Evolutionary conservation across 2,888 invertebrate genomes (phyloP).

Genomic region (Ormyrus labotus): DNA sequence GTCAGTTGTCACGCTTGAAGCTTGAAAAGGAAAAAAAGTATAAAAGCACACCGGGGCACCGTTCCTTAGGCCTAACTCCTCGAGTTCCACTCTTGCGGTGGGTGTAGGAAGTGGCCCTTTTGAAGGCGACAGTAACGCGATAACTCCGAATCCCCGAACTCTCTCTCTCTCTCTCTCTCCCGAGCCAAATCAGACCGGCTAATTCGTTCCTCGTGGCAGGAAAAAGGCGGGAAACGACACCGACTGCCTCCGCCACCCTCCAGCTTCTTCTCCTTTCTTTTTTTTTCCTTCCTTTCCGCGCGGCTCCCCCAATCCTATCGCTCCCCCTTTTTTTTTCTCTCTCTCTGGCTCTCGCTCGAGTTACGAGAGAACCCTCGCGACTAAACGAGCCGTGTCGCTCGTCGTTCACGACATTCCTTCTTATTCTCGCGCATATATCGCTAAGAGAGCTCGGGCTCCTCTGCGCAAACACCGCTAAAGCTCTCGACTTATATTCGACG

Average conservation of each 20-base stretch:
- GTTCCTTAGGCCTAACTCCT: conserved; percentile 12
- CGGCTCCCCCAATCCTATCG: neutral
- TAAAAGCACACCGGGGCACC: neutral
- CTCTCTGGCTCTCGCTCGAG: conserved; percentile 60
- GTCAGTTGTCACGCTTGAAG: neutral
- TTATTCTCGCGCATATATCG: conserved; percentile 29
- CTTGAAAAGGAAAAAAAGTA: conserved; percentile 1
- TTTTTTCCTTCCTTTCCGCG: conserved; percentile 37
- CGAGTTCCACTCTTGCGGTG: conserved; percentile 31
- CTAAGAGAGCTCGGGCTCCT: too few relatives aligned
- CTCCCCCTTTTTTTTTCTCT: conserved; percentile 40
- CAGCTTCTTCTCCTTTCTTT: conserved; percentile 19
- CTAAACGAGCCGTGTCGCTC: conserved; percentile 67
- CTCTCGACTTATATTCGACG: conserved; percentile 30
- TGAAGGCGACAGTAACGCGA: conserved; percentile 59
- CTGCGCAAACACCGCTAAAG: conserved; percentile 31
- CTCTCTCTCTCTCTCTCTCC: neutral
- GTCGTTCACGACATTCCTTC: conserved; percentile 59
- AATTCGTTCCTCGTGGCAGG: conserved; percentile 65
- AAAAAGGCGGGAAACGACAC: conserved; percentile 51
- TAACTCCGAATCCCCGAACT: conserved; percentile 54
- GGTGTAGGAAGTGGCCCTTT: conserved; percentile 33
- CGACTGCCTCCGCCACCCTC: neutral
- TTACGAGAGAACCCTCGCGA: conserved; percentile 60
- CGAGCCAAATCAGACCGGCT: conserved; percentile 65